phyloP scores from a whole-genome alignment of 1,140 invertebrate species.

The Leptinotarsa defecta region DNA sequence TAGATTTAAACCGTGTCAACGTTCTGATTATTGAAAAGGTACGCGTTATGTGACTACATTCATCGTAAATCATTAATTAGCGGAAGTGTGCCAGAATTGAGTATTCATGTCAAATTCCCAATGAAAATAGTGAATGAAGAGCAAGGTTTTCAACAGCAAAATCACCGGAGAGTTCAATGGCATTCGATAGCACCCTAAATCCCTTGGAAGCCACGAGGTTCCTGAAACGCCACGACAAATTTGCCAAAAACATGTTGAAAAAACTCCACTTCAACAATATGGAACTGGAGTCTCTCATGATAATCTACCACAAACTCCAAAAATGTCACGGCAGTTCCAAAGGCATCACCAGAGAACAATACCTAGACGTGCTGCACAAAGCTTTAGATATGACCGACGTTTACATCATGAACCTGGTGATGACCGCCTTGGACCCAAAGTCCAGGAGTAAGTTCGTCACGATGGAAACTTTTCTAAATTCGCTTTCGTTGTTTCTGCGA shows the following conservation, averaged over 20 bases:
- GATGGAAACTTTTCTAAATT: conserved; percentile 68
- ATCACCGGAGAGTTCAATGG: too few relatives aligned
- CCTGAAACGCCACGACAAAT: conserved; percentile 58
- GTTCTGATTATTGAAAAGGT: too few relatives aligned
- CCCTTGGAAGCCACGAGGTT: conserved; percentile 63
- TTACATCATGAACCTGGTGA: conserved; percentile 65
- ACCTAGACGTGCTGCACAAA: conserved; percentile 72
- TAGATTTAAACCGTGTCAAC: too few relatives aligned
- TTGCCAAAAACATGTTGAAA: conserved; percentile 57
- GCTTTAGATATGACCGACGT: conserved; percentile 76
- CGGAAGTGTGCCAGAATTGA: too few relatives aligned
- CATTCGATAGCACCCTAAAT: conserved; percentile 59
- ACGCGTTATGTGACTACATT: too few relatives aligned
- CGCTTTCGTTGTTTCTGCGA: conserved; percentile 69
- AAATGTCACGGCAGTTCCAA: conserved; percentile 53
- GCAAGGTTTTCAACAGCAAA: too few relatives aligned
- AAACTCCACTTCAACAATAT: conserved; percentile 56
- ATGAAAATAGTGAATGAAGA: too few relatives aligned
- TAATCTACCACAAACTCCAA: conserved; percentile 56
- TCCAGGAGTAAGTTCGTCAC: conserved; percentile 64
- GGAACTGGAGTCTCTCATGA: conserved; percentile 58
- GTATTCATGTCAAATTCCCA: too few relatives aligned
- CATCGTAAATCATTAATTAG: too few relatives aligned
- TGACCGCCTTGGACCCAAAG: conserved; percentile 61
- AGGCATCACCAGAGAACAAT: conserved; percentile 57